Evolutionary conservation across 2,888 invertebrate species (phyloP).

Genomic region (Steinernema hermaphroditum): DNA sequence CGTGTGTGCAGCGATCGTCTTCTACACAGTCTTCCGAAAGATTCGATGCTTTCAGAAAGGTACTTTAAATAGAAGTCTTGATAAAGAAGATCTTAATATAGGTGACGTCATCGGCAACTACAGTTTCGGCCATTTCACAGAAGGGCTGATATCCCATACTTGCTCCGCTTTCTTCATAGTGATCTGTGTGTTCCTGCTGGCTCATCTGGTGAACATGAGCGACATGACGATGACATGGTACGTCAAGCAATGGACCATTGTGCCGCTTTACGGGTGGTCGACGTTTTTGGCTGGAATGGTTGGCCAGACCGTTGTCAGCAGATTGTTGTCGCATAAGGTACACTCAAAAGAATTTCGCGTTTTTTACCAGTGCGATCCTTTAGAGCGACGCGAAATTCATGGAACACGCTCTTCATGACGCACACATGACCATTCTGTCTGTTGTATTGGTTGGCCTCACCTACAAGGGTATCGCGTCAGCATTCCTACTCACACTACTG

Average conservation of each 20-base stretch:
- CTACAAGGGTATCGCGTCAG: conserved; percentile 51
- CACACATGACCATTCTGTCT: conserved; percentile 43
- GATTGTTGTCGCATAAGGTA: neutral
- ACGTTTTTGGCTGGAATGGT: neutral
- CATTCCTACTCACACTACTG: conserved; percentile 47
- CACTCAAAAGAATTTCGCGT: too few species aligned
- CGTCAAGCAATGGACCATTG: conserved; percentile 30
- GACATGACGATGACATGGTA: conserved; percentile 30
- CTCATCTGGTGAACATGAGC: neutral
- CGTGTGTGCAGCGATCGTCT: conserved; percentile 31
- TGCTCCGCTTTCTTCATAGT: conserved; percentile 40
- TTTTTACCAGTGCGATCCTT: too few species aligned
- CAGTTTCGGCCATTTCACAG: conserved; percentile 33
- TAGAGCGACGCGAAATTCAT: conserved; percentile 38
- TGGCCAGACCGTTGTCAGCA: neutral
- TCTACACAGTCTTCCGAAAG: conserved; percentile 31
- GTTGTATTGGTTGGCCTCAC: conserved; percentile 42
- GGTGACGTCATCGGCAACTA: conserved; percentile 40
- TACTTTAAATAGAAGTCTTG: neutral
- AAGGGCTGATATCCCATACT: conserved; percentile 35
- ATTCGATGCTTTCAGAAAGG: conserved; percentile 32
- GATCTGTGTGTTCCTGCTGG: conserved; percentile 34
- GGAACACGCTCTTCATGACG: conserved; percentile 58
- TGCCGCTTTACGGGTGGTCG: conserved; percentile 28
- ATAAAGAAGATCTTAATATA: conserved; percentile 9